Percentiles rank a stretch among this genome's conserved stretches.
phyloP scores from a whole-genome alignment of 2,797 vertebrate genomes.

The Lepilemur ruficaudatus region DNA sequence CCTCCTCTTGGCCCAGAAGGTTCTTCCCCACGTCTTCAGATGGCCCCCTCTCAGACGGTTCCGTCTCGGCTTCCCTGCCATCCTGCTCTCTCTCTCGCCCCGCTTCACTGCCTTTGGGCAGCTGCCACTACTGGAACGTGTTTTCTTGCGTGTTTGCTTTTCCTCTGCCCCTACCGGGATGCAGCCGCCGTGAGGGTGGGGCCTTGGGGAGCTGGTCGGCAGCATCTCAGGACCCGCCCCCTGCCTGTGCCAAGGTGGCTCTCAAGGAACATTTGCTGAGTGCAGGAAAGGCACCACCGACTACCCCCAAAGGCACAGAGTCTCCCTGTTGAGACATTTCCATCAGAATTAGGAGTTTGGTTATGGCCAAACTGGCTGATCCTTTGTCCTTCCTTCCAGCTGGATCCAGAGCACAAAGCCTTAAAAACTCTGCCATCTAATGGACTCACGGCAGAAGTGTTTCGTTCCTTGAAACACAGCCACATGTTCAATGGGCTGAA shows the following conservation, averaged over 20 bases:
- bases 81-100: too few species aligned
- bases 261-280: background rate
- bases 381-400: background rate
- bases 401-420: background rate
- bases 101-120: background rate
- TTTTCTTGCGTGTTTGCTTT: background rate
- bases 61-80: background rate
- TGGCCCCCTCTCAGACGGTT: background rate
- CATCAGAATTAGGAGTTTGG: background rate
- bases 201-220: accelerated
- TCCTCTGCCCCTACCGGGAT: background rate
- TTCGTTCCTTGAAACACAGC: background rate
- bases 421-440: constrained; percentile 39
- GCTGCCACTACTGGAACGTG: background rate
- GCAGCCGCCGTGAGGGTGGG: accelerated
- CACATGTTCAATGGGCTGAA: background rate
- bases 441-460: background rate
- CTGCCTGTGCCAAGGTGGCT: background rate
- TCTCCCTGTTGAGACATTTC: background rate
- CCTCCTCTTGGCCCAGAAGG: background rate
- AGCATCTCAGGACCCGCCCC: background rate
- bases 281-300: background rate
- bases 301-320: too few species aligned
- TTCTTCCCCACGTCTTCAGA: too few species aligned
- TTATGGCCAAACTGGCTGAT: background rate